Evolutionary conservation across 2,888 invertebrate species (phyloP).

Genomic region (Philereme transversata): DNA sequence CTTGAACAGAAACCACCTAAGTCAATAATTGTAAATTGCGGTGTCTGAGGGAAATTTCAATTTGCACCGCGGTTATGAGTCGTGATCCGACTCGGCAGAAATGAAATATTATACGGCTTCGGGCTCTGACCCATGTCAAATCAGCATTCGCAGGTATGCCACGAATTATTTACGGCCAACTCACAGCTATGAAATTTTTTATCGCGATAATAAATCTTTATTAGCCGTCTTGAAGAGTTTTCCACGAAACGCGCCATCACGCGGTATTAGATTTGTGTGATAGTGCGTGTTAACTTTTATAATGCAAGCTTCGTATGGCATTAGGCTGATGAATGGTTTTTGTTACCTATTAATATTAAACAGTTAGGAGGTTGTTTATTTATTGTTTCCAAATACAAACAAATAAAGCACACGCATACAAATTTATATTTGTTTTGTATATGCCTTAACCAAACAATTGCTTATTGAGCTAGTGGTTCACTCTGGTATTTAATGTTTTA

Average conservation of each 20-base stretch:
- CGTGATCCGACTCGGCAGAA: constrained; percentile 69
- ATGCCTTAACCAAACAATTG: no score
- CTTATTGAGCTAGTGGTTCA: no score
- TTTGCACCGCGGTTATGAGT: constrained; percentile 67
- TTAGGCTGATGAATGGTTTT: constrained; percentile 5
- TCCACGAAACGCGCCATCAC: constrained; percentile 46
- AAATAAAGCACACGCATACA: no score
- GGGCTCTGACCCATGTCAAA: constrained; percentile 78
- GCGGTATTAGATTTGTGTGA: constrained; percentile 28
- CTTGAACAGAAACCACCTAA: constrained; percentile 33
- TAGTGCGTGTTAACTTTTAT: constrained; percentile 27
- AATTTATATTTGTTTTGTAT: no score
- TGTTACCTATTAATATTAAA: background rate
- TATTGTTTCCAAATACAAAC: no score
- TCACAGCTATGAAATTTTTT: constrained; percentile 76
- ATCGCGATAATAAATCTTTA: constrained; percentile 77
- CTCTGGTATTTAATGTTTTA: no score
- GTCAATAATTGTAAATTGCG: constrained; percentile 58
- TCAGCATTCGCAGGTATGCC: constrained; percentile 81
- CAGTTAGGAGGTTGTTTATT: no score
- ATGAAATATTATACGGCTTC: constrained; percentile 74
- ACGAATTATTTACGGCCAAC: constrained; percentile 78
- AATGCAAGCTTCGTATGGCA: constrained; percentile 19
- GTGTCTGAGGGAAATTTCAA: constrained; percentile 67
- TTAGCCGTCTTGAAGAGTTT: constrained; percentile 66